A percentile compares a stretch with the other conserved stretches of the same genome.
phyloP scores from a whole-genome alignment of 2,797 vertebrate genomes.

The Ctenopoma multispine region DNA sequence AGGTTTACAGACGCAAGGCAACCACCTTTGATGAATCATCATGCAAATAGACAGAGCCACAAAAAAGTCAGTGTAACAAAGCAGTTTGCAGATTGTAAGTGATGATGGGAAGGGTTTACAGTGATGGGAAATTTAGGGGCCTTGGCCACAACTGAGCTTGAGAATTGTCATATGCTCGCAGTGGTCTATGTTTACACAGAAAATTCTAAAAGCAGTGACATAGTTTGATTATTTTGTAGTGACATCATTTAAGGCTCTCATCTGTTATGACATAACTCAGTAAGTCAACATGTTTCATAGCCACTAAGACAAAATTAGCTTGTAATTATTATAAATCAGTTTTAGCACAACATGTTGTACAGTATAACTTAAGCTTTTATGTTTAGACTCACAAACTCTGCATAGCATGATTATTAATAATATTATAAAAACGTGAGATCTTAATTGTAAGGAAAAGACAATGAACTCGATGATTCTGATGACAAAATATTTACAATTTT shows the following conservation, averaged over 20 bases:
- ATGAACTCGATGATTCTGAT: constrained; percentile 52
- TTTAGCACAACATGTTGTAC: neutral
- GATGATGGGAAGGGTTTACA: constrained; percentile 53
- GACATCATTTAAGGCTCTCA: neutral
- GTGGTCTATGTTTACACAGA: constrained; percentile 25
- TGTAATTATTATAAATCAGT: neutral
- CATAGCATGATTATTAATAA: neutral
- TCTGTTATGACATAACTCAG: constrained; percentile 6
- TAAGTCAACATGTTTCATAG: neutral
- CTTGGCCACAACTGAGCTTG: constrained; percentile 12
- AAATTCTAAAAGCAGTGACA: neutral
- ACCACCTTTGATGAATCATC: constrained; percentile 67
- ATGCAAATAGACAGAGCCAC: constrained; percentile 61
- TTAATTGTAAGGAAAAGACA: constrained; percentile 34
- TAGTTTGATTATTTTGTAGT: constrained; percentile 1
- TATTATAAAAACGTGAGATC: constrained; percentile 3
- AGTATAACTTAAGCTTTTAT: neutral
- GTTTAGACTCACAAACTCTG: neutral
- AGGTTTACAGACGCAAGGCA: constrained; percentile 35
- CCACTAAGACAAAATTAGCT: neutral
- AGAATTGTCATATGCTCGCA: neutral
- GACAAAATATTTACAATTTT: constrained; percentile 83
- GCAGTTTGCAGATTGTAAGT: constrained; percentile 32
- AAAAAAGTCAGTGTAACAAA: constrained; percentile 44
- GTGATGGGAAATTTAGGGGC: constrained; percentile 46